Conservation (phyloP, 2,888 invertebrate genomes). For the Epinotia demarniana region DNA sequence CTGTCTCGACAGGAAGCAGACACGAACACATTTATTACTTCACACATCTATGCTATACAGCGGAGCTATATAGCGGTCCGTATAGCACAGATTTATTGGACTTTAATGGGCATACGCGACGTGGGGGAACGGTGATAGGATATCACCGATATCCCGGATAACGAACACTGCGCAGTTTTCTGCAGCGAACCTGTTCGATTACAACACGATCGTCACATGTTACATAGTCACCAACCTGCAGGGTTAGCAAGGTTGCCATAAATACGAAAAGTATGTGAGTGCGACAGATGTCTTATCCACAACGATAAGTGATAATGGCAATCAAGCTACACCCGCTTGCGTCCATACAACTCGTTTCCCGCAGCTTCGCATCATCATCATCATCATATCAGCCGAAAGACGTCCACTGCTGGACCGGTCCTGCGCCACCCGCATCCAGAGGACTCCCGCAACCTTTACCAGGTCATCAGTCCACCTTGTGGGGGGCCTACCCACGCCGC, state of each 20-base stretch:
- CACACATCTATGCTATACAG: neutral
- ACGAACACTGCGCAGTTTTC: constrained; percentile 38
- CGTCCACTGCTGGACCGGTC: too few species aligned
- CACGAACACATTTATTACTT: neutral
- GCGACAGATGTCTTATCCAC: too few species aligned
- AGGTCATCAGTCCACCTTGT: too few species aligned
- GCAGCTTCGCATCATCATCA: too few species aligned
- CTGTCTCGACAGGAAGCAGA: neutral
- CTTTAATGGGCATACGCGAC: constrained; percentile 26
- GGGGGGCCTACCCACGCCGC: too few species aligned
- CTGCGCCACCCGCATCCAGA: too few species aligned
- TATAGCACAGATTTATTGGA: constrained; percentile 25
- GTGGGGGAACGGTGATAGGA: constrained; percentile 66
- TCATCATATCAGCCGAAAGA: too few species aligned
- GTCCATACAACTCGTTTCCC: too few species aligned
- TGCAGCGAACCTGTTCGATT: constrained; percentile 10
- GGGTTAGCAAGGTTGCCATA: neutral
- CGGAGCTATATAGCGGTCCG: neutral
- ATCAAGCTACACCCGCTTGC: too few species aligned
- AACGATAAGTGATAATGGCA: too few species aligned
- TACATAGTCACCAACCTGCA: neutral
- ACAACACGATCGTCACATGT: neutral
- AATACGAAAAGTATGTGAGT: too few species aligned
- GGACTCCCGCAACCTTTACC: too few species aligned
- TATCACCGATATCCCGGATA: constrained; percentile 62